Conservation (phyloP, 2,888 invertebrate species). For the Leptopilina myrica region DNA sequence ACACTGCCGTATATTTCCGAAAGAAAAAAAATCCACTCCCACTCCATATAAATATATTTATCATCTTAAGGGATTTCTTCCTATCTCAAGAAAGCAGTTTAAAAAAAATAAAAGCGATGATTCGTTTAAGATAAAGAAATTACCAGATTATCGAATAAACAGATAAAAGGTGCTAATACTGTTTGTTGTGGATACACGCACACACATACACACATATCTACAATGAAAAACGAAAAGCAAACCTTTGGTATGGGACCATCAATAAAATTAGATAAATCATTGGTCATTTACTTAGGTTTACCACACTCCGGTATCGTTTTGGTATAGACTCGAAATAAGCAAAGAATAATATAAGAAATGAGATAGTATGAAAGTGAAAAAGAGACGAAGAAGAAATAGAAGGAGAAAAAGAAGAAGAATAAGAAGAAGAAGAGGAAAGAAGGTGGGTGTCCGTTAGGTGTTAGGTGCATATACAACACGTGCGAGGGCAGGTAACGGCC, state of each 20-base stretch:
- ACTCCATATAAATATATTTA: too few relatives aligned
- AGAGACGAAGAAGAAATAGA: conserved; percentile 26
- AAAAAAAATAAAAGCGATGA: not conserved
- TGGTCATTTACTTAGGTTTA: conserved; percentile 49
- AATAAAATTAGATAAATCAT: conserved; percentile 64
- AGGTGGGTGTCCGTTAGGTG: conserved; percentile 64
- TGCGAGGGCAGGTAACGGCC: conserved; percentile 64
- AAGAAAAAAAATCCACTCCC: too few relatives aligned
- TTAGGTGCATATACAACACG: conserved; percentile 65
- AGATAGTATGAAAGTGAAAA: conserved; percentile 41
- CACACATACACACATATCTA: too few relatives aligned
- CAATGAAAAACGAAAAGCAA: not conserved
- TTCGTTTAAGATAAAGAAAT: not conserved
- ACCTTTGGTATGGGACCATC: not conserved
- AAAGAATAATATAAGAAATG: conserved; percentile 23
- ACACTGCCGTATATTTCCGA: too few relatives aligned
- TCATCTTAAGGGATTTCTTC: too few relatives aligned
- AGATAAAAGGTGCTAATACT: conserved; percentile 11
- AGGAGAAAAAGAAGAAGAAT: conserved; percentile 34
- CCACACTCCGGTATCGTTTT: not conserved
- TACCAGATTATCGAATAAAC: conserved; percentile 7
- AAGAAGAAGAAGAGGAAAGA: conserved; percentile 48
- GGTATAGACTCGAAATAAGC: not conserved
- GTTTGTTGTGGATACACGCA: not conserved
- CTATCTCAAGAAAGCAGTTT: not conserved